phyloP scores from a whole-genome alignment of 2,113 vertebrate genomes.

The Lepidiolamprologus cunningtoni region DNA sequence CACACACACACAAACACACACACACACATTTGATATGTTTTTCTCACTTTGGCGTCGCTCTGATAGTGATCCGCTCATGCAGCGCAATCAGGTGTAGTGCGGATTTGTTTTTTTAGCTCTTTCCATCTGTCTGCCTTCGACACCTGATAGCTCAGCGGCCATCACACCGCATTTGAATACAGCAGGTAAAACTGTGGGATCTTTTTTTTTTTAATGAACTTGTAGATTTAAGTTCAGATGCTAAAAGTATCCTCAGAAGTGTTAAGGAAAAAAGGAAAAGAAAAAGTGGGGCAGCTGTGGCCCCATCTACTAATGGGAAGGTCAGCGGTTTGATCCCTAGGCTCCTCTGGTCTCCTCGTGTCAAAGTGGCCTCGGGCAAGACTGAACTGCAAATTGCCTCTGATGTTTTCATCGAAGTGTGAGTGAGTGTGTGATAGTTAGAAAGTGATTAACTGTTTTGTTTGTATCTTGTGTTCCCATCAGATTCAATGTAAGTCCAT shows the following conservation, averaged over 20 bases:
- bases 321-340: background rate
- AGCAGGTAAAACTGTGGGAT: background rate
- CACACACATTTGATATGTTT: background rate
- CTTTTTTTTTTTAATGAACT: background rate
- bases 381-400: background rate
- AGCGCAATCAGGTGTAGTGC: background rate
- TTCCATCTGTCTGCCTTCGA: constrained; percentile 3
- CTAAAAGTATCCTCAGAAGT: background rate
- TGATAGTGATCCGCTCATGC: background rate
- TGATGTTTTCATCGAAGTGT: background rate
- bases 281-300: background rate
- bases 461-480: background rate
- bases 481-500: background rate
- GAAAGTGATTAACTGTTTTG: background rate
- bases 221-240: background rate
- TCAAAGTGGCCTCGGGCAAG: background rate
- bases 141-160: background rate
- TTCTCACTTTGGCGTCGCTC: background rate
- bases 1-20: background rate
- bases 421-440: background rate
- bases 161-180: background rate
- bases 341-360: accelerated
- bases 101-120: background rate
- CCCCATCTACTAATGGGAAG: background rate
- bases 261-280: background rate